Evolutionary conservation across 1,140 invertebrate genomes (phyloP).

Genomic region (Drosophila bocqueti): DNA sequence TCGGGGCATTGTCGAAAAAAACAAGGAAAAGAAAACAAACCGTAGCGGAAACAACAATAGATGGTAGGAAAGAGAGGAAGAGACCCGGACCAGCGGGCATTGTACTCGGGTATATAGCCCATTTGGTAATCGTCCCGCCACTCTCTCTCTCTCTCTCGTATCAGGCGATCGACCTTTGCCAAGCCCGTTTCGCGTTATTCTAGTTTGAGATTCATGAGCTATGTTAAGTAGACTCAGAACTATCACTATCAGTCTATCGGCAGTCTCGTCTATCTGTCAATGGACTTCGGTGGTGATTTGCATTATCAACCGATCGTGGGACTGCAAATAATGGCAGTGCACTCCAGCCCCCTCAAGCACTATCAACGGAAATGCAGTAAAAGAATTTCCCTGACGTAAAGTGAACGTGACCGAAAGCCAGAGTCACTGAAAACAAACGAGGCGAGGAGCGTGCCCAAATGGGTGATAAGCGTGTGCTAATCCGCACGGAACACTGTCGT

Average conservation of each 20-base stretch:
- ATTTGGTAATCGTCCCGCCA: slow-evolving; percentile 21
- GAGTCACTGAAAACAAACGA: slow-evolving; percentile 16
- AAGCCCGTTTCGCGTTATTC: slow-evolving; percentile 12
- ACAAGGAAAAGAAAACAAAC: slow-evolving; percentile 19
- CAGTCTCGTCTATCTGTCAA: slow-evolving; percentile 58
- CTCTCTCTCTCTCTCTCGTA: slow-evolving; percentile 10
- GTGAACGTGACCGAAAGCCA: slow-evolving; percentile 38
- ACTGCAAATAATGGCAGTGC: slow-evolving; percentile 31
- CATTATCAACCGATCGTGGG: slow-evolving; percentile 59
- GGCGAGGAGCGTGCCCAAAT: slow-evolving; percentile 41
- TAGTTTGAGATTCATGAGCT: slow-evolving; percentile 23
- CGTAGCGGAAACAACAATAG: slow-evolving; percentile 23
- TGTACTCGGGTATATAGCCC: slow-evolving; percentile 16
- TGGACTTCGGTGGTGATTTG: slow-evolving; percentile 44
- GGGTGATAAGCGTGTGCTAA: slow-evolving; percentile 45
- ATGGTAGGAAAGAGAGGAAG: neutral
- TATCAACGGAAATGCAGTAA: slow-evolving; percentile 54
- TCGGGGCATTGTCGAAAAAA: slow-evolving; percentile 19
- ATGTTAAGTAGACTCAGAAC: slow-evolving; percentile 5
- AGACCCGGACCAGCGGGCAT: slow-evolving; percentile 28
- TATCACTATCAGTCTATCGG: slow-evolving; percentile 45
- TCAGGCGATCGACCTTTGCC: slow-evolving; percentile 43
- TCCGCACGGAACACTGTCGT: slow-evolving; percentile 21
- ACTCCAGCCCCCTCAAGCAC: slow-evolving; percentile 7
- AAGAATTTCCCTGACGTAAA: slow-evolving; percentile 36